A percentile compares a stretch with the other conserved stretches of the same genome.
phyloP scores from a whole-genome alignment of 2,113 vertebrate species.

The Tragelaphus scriptus region DNA sequence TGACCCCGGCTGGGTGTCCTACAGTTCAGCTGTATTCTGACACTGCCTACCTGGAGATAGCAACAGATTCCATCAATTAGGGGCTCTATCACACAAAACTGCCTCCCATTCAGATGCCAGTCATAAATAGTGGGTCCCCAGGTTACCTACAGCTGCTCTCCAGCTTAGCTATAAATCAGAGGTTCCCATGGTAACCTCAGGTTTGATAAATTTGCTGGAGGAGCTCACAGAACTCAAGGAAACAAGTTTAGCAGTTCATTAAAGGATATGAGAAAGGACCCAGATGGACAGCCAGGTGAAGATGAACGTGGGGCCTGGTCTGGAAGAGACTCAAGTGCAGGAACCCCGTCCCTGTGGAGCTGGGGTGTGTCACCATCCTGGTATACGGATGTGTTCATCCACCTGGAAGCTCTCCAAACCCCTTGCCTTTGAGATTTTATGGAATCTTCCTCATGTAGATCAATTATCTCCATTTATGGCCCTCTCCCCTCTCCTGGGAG shows the following conservation, averaged over 20 bases:
- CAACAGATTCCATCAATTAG: neutral
- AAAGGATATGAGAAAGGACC: neutral
- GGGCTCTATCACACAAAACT: neutral
- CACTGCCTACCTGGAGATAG: neutral
- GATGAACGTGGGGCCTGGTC: neutral
- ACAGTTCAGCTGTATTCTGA: neutral
- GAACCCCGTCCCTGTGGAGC: neutral
- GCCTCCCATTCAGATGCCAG: neutral
- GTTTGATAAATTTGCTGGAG: neutral
- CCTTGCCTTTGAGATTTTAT: neutral
- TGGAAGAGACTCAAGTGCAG: neutral
- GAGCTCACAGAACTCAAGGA: neutral
- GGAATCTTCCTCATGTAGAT: neutral
- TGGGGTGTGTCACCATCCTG: neutral
- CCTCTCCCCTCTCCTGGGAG: neutral
- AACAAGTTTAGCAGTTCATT: neutral
- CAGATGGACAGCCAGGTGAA: neutral
- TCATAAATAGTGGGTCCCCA: neutral
- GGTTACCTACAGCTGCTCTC: neutral
- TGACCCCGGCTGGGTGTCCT: neutral
- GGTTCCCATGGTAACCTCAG: neutral
- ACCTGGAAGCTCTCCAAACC: neutral
- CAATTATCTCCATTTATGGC: neutral
- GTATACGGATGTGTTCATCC: neutral
- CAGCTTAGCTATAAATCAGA: neutral